phyloP scores from a whole-genome alignment of 2,888 invertebrate genomes.

The Coleophora flavipennella region DNA sequence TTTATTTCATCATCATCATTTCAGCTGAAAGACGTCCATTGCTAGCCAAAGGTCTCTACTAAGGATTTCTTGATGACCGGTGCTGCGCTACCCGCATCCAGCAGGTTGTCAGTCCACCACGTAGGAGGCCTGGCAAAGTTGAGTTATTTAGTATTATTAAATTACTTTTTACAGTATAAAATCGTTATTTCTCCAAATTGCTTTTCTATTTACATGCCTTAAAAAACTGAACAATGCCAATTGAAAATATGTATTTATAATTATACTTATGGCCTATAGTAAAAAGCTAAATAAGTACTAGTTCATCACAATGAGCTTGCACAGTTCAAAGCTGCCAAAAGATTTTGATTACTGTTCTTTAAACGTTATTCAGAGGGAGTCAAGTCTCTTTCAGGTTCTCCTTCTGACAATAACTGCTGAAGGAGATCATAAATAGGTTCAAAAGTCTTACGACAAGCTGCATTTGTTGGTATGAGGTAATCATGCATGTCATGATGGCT shows the following conservation, averaged over 20 bases:
- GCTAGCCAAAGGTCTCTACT: no score
- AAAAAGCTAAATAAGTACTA: slow-evolving; percentile 68
- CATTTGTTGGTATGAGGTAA: slow-evolving; percentile 88
- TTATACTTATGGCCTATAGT: slow-evolving; percentile 45
- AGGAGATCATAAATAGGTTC: slow-evolving; percentile 87
- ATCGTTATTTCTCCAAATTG: no score
- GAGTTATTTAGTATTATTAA: no score
- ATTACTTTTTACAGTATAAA: no score
- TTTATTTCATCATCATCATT: no score
- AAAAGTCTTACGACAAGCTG: slow-evolving; percentile 89
- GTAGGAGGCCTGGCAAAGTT: no score
- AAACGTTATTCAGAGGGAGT: slow-evolving; percentile 77
- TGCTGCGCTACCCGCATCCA: no score
- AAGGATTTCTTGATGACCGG: no score
- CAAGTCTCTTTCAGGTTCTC: slow-evolving; percentile 81
- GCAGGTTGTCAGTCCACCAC: no score
- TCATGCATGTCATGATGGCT: slow-evolving; percentile 94
- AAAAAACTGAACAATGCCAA: no score
- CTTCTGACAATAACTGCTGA: slow-evolving; percentile 82
- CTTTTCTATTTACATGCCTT: no score
- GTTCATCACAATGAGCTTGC: slow-evolving; percentile 61
- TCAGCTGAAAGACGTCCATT: no score
- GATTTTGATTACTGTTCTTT: slow-evolving; percentile 7
- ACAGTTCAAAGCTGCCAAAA: slow-evolving; percentile 33
- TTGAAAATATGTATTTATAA: slow-evolving; percentile 9